Conservation (phyloP, 2,888 invertebrate species). For the Brachypterus glaber region DNA sequence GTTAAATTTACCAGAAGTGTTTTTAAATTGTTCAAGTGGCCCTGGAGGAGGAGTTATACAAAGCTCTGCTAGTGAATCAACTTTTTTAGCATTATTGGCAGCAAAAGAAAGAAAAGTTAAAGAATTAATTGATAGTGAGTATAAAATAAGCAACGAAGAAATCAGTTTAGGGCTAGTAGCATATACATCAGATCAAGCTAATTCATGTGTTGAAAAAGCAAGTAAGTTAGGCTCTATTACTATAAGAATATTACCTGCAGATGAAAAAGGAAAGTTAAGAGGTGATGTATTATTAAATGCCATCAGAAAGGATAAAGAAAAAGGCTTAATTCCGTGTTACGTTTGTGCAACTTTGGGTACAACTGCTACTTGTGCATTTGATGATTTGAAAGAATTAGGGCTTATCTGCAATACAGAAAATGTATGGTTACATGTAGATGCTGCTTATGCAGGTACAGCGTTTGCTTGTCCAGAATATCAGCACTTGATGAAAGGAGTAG, state of each 20-base stretch:
- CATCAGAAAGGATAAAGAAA: constrained; percentile 63
- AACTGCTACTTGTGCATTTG: constrained; percentile 77
- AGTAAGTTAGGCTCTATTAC: constrained; percentile 71
- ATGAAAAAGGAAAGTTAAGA: constrained; percentile 56
- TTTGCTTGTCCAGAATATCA: constrained; percentile 89
- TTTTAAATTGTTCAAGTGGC: constrained; percentile 66
- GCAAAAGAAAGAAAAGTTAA: constrained; percentile 64
- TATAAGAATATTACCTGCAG: constrained; percentile 62
- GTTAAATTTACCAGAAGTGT: constrained; percentile 70
- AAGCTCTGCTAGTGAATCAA: constrained; percentile 87
- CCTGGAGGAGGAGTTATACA: constrained; percentile 77
- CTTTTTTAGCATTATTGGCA: constrained; percentile 70
- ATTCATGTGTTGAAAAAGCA: constrained; percentile 84
- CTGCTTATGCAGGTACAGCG: constrained; percentile 90
- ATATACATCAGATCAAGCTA: constrained; percentile 80
- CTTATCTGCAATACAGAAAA: constrained; percentile 64
- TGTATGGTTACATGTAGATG: constrained; percentile 92
- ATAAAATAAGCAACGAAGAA: constrained; percentile 52
- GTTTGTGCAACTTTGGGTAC: constrained; percentile 61
- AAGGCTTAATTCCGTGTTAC: constrained; percentile 82
- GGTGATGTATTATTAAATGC: constrained; percentile 59
- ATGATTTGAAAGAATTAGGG: constrained; percentile 78
- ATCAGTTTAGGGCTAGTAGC: constrained; percentile 67
- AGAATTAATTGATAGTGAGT: constrained; percentile 46
- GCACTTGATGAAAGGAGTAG: constrained; percentile 52